Percentiles rank a stretch among this genome's conserved stretches.
Evolutionary conservation across 2,888 invertebrate species (phyloP).

Genomic region (Poecilus cupreus): DNA sequence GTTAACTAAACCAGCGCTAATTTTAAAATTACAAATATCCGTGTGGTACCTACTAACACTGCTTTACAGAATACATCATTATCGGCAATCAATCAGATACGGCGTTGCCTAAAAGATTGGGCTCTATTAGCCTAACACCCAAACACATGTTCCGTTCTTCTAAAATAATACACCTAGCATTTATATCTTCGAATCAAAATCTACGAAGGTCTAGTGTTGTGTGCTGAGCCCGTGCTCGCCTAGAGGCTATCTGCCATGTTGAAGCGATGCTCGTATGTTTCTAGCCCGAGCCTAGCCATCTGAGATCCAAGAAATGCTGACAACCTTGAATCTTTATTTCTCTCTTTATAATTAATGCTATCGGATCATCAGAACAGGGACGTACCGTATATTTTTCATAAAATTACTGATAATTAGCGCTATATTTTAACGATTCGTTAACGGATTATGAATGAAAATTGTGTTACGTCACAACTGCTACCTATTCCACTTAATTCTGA

Average conservation of each 20-base stretch:
- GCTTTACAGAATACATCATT: no score
- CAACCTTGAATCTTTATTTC: conserved; percentile 47
- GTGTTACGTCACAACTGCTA: no score
- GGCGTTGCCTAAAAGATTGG: no score
- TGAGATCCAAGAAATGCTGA: conserved; percentile 51
- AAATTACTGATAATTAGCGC: no score
- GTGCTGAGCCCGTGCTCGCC: neutral
- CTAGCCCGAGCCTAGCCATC: neutral
- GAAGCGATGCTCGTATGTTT: neutral
- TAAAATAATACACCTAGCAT: neutral
- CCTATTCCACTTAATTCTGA: no score
- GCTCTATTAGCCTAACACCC: neutral
- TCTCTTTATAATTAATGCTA: conserved; percentile 46
- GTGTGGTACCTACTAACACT: no score
- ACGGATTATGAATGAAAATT: no score
- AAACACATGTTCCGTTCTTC: neutral
- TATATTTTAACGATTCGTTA: no score
- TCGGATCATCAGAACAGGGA: neutral
- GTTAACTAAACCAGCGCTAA: no score
- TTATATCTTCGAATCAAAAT: neutral
- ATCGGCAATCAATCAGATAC: no score
- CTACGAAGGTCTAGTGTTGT: neutral
- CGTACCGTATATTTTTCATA: no score
- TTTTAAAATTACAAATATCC: no score
- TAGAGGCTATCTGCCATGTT: neutral